phyloP scores from a whole-genome alignment of 2,888 invertebrate species.

The Trichogramma evanescens region DNA sequence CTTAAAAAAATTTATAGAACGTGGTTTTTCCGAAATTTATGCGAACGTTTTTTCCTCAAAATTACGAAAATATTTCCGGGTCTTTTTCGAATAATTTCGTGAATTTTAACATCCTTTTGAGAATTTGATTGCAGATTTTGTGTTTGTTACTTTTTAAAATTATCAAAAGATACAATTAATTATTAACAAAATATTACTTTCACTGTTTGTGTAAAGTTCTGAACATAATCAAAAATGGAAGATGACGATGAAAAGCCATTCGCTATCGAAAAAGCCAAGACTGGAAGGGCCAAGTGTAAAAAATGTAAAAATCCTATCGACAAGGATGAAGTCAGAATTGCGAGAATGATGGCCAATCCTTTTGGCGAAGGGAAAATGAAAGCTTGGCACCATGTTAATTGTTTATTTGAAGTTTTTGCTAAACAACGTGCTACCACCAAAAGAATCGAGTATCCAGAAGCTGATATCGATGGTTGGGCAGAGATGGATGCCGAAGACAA shows the following conservation, averaged over 20 bases:
- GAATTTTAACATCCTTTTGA: no score
- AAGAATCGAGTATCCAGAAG: conserved; percentile 66
- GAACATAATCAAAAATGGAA: no score
- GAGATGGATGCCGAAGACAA: conserved; percentile 62
- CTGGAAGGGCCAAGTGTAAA: conserved; percentile 75
- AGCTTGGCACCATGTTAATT: conserved; percentile 73
- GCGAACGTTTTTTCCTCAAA: no score
- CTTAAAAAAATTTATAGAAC: no score
- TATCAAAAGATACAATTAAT: no score
- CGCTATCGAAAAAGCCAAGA: conserved; percentile 72
- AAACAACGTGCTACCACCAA: conserved; percentile 76
- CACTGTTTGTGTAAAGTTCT: no score
- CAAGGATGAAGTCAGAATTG: conserved; percentile 66
- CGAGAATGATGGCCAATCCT: conserved; percentile 71
- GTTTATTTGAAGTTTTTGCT: conserved; percentile 71
- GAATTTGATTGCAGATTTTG: no score
- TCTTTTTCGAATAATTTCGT: no score
- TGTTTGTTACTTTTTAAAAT: no score
- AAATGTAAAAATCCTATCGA: conserved; percentile 76
- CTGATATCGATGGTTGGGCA: conserved; percentile 74
- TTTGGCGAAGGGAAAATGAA: conserved; percentile 75
- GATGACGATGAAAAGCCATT: conserved; percentile 54
- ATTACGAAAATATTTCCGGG: no score
- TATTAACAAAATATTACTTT: no score
- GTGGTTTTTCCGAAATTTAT: no score